A percentile compares a stretch with the other conserved stretches of the same genome.
phyloP scores from a whole-genome alignment of 2,113 vertebrate genomes.

The Saccopteryx bilineata region DNA sequence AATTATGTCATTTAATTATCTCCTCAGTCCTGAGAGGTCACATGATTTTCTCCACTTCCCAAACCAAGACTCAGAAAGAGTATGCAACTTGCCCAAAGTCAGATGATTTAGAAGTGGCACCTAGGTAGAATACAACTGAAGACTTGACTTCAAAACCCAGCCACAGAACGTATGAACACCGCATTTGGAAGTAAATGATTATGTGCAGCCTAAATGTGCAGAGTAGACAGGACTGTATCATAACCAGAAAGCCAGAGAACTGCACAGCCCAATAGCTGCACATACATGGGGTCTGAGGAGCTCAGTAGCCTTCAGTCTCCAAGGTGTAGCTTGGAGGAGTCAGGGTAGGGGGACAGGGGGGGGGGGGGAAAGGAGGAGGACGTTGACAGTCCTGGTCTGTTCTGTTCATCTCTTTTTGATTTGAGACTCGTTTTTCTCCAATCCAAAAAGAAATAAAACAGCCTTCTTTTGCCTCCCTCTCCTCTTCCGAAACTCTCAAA shows the following conservation, averaged over 20 bases:
- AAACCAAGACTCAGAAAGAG: not conserved
- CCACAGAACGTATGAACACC: not conserved
- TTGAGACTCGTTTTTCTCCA: conserved; percentile 18
- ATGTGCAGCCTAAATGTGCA: not conserved
- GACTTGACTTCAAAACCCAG: not conserved
- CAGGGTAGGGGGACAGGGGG: not conserved
- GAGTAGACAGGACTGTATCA: not conserved
- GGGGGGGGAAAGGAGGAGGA: not conserved
- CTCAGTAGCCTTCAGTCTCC: not conserved
- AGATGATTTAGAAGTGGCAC: not conserved
- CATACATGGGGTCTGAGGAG: not conserved
- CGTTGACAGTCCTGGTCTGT: not conserved
- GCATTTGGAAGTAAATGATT: not conserved
- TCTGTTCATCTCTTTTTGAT: not conserved
- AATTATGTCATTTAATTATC: conserved; percentile 13
- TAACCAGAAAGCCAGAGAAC: accelerated
- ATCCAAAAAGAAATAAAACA: conserved; percentile 52
- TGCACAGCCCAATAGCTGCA: not conserved
- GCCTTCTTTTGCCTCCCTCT: not conserved
- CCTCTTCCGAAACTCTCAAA: not conserved
- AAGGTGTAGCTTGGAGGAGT: not conserved
- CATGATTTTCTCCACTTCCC: conserved; percentile 8
- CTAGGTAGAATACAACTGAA: not conserved
- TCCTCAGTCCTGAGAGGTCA: not conserved
- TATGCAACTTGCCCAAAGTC: not conserved